Conservation (phyloP, 2,113 vertebrate genomes). For the Suncus etruscus region DNA sequence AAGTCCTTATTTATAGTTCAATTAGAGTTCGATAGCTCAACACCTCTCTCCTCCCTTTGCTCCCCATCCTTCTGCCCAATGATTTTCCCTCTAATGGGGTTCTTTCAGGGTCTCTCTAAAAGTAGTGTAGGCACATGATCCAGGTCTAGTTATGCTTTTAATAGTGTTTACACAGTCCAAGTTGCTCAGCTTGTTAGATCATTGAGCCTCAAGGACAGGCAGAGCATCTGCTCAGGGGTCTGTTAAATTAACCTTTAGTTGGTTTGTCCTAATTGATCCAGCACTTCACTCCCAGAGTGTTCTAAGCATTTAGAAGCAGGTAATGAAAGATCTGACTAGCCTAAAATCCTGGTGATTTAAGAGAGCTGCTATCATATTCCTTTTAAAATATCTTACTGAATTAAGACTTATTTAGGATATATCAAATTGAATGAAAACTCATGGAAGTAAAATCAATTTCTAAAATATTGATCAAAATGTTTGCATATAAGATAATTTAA, state of each 20-base stretch:
- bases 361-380: slow-evolving; percentile 54
- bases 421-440: slow-evolving; percentile 18
- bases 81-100: slow-evolving; percentile 49
- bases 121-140: slow-evolving; percentile 5
- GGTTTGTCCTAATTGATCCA: slow-evolving; percentile 67
- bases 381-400: slow-evolving; percentile 65
- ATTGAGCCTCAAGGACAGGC: neutral
- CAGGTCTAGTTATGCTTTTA: slow-evolving; percentile 44
- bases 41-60: neutral
- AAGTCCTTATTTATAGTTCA: slow-evolving; percentile 73
- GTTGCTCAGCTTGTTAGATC: slow-evolving; percentile 67
- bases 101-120: slow-evolving; percentile 62
- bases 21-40: slow-evolving; percentile 67
- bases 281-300: slow-evolving; percentile 22
- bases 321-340: slow-evolving; percentile 38
- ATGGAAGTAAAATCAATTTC: slow-evolving; percentile 46
- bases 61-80: neutral
- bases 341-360: slow-evolving; percentile 19
- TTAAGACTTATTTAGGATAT: slow-evolving; percentile 47
- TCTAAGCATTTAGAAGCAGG: slow-evolving; percentile 51
- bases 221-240: slow-evolving; percentile 50
- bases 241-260: slow-evolving; percentile 70
- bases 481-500: neutral
- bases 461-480: slow-evolving; percentile 9
- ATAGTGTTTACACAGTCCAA: slow-evolving; percentile 68